phyloP scores from a whole-genome alignment of 2,113 vertebrate species.

The human (Homo sapiens) region DNA sequence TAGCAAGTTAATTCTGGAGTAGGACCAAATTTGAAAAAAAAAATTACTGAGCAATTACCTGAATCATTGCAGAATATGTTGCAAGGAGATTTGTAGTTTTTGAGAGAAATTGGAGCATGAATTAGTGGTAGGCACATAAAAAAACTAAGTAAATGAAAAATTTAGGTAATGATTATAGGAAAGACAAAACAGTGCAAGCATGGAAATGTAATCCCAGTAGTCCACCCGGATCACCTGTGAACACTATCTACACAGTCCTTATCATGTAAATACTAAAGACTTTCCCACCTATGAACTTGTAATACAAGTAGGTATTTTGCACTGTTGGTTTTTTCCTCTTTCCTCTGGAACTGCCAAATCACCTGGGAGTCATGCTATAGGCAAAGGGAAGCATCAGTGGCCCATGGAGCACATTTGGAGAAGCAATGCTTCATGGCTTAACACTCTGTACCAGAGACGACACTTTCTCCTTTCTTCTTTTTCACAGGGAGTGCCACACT shows the following conservation, averaged over 20 bases:
- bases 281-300: not conserved
- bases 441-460: not conserved
- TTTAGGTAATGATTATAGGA: not conserved
- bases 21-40: not conserved
- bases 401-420: rapidly evolving
- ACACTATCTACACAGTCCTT: not conserved
- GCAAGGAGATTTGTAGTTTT: not conserved
- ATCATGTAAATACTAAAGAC: not conserved
- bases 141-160: not conserved
- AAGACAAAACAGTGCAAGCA: not conserved
- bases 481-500: not conserved
- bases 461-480: not conserved
- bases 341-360: not conserved
- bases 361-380: not conserved
- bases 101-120: not conserved
- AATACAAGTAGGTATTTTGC: too few relatives aligned
- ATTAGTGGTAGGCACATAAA: not conserved
- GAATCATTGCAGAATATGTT: not conserved
- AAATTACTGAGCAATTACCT: not conserved
- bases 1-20: not conserved
- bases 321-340: not conserved
- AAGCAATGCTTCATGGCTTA: not conserved
- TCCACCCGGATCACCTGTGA: not conserved
- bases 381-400: too few relatives aligned
- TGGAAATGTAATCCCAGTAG: not conserved